Conservation (phyloP, 1,140 invertebrate species). For the Listronotus oregonensis region DNA sequence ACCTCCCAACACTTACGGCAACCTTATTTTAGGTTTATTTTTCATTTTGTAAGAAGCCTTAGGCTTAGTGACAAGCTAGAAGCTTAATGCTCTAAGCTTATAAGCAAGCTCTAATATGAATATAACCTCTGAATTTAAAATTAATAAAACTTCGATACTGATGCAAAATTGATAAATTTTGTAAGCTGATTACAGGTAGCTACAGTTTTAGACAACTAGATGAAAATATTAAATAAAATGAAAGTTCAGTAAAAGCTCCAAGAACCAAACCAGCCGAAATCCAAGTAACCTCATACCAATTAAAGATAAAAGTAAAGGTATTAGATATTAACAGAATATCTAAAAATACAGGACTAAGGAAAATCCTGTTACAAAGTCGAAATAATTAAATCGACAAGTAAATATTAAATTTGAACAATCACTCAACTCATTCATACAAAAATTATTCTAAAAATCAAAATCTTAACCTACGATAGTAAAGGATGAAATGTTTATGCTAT, state of each 20-base stretch:
- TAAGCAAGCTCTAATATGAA: too few relatives aligned
- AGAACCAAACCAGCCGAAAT: slow-evolving; percentile 9
- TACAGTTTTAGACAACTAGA: neutral
- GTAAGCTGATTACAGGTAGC: neutral
- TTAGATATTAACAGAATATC: neutral
- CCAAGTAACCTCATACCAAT: slow-evolving; percentile 8
- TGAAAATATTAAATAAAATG: slow-evolving; percentile 6
- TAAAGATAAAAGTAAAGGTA: slow-evolving; percentile 5
- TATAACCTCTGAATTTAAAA: too few relatives aligned
- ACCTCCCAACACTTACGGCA: too few relatives aligned
- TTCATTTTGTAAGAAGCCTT: too few relatives aligned
- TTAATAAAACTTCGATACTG: neutral
- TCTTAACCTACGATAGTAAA: slow-evolving; percentile 15
- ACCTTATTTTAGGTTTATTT: too few relatives aligned
- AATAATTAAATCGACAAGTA: neutral
- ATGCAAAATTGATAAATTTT: neutral
- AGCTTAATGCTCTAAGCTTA: too few relatives aligned
- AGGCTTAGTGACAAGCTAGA: too few relatives aligned
- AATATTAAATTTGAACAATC: slow-evolving; percentile 25
- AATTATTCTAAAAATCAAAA: slow-evolving; percentile 19
- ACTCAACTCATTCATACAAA: slow-evolving; percentile 32
- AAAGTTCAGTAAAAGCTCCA: slow-evolving; percentile 16
- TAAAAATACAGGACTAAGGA: too few relatives aligned
- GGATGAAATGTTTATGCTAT: neutral
- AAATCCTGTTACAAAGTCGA: too few relatives aligned